Conservation (phyloP, 2,888 invertebrate genomes). For the Caenorhabditis virilis region DNA sequence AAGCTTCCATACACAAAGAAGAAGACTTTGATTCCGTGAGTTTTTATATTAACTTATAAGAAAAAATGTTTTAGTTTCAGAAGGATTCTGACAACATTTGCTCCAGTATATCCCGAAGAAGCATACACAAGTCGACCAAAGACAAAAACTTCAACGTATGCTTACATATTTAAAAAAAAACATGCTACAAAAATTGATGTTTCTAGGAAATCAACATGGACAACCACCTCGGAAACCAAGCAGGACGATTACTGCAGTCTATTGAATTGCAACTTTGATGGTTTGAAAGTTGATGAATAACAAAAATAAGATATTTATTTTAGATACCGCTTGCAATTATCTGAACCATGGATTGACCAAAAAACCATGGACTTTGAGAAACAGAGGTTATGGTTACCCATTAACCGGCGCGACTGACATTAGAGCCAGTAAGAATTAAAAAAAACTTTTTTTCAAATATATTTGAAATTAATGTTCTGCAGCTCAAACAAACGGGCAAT, state of each 20-base stretch:
- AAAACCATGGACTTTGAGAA: conserved; percentile 66
- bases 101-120: conserved; percentile 31
- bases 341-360: conserved; percentile 66
- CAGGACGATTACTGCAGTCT: conserved; percentile 60
- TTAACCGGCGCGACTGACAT: conserved; percentile 62
- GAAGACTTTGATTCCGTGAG: conserved; percentile 10
- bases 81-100: conserved; percentile 20
- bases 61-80: conserved; percentile 7
- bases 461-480: conserved; percentile 4
- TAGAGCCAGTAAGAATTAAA: conserved; percentile 48
- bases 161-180: neutral
- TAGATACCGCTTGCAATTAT: conserved; percentile 66
- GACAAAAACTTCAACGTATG: conserved; percentile 1
- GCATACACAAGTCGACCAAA: conserved; percentile 5
- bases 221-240: conserved; percentile 24
- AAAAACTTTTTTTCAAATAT: too few relatives aligned
- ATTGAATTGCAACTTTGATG: conserved; percentile 66
- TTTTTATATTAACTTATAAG: neutral
- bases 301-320: conserved; percentile 10
- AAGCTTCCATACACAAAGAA: conserved; percentile 32
- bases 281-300: conserved; percentile 23
- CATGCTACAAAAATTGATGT: neutral
- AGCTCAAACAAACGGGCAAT: conserved; percentile 62
- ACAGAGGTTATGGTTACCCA: conserved; percentile 64
- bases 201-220: conserved; percentile 30